Percentiles rank a stretch among this genome's conserved stretches.
Evolutionary conservation across 1,140 invertebrate species (phyloP).

Genomic region (Homarus americanus): DNA sequence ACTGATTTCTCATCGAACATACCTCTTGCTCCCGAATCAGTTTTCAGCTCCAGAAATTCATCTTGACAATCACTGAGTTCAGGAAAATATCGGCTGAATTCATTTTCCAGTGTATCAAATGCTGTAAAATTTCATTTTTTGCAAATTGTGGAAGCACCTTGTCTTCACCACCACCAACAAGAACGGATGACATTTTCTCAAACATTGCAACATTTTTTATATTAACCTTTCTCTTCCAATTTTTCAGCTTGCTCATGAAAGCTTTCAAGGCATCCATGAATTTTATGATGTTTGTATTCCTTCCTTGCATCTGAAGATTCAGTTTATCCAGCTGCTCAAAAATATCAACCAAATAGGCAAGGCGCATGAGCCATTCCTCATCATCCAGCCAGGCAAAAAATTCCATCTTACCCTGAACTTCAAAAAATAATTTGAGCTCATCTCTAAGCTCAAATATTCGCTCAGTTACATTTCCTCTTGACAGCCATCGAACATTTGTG

Average conservation of each 20-base stretch:
- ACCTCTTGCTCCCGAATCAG: conserved; percentile 29
- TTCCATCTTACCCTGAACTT: conserved; percentile 41
- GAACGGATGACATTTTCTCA: neutral
- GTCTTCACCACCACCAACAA: conserved; percentile 28
- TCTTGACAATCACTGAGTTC: conserved; percentile 18
- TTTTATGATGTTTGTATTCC: conserved; percentile 53
- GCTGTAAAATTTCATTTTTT: conserved; percentile 30
- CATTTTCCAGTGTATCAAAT: conserved; percentile 19
- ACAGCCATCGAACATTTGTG: conserved; percentile 42
- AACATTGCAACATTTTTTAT: conserved; percentile 17
- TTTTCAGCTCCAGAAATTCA: conserved; percentile 44
- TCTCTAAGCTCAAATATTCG: conserved; percentile 46
- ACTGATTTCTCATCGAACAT: conserved; percentile 21
- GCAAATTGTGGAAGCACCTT: conserved; percentile 42
- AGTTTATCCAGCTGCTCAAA: conserved; percentile 32
- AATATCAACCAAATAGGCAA: conserved; percentile 38
- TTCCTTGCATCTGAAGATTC: conserved; percentile 49
- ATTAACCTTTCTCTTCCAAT: conserved; percentile 25
- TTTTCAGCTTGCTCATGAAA: conserved; percentile 42
- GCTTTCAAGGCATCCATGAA: conserved; percentile 40
- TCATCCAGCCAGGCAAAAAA: conserved; percentile 32
- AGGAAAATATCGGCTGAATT: conserved; percentile 22
- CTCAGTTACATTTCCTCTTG: conserved; percentile 44
- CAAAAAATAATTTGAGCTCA: conserved; percentile 32
- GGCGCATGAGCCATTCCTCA: conserved; percentile 33